Conservation (phyloP, 1,140 invertebrate species). For the Acromyrmex heyeri region DNA sequence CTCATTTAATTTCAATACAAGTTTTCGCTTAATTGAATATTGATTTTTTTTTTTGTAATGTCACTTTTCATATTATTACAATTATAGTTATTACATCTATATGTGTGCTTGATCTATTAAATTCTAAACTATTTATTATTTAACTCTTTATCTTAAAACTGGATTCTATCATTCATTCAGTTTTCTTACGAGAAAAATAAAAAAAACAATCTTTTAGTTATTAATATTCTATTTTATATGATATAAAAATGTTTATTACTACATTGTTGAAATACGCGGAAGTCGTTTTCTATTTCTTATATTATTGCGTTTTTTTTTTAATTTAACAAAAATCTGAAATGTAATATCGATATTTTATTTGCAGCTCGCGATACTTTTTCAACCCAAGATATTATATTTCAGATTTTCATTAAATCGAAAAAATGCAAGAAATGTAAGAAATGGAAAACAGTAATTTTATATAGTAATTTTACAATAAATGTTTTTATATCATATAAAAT, state of each 20-base stretch:
- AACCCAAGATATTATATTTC: too few relatives aligned
- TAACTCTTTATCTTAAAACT: not conserved
- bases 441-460: too few relatives aligned
- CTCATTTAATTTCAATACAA: too few relatives aligned
- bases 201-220: not conserved
- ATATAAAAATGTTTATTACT: not conserved
- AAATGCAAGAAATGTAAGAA: too few relatives aligned
- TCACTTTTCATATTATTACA: too few relatives aligned
- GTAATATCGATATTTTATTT: not conserved
- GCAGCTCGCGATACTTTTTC: not conserved
- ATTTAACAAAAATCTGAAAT: not conserved
- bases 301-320: not conserved
- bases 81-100: too few relatives aligned
- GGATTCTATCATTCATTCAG: not conserved
- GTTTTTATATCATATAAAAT: too few relatives aligned
- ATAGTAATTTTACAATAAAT: too few relatives aligned
- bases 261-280: not conserved
- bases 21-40: too few relatives aligned
- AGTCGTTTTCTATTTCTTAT: not conserved
- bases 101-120: not conserved
- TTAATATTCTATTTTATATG: not conserved
- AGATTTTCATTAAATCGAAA: too few relatives aligned
- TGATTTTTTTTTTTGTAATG: too few relatives aligned
- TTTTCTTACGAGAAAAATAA: not conserved
- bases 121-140: not conserved